Conservation (phyloP, 2,888 invertebrate genomes). For the Agriopis marginaria region DNA sequence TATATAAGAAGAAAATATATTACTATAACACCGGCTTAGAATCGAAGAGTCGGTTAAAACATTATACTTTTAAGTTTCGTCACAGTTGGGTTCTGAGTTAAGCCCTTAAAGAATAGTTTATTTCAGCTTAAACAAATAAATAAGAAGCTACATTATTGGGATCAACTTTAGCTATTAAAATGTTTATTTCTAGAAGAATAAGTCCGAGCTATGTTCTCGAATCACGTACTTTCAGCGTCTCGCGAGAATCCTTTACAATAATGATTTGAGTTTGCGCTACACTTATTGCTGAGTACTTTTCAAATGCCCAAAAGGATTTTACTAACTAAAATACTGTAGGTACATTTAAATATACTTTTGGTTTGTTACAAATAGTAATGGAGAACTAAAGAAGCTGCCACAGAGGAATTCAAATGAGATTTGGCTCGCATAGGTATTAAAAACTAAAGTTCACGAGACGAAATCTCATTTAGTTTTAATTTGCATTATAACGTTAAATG, state of each 20-base stretch:
- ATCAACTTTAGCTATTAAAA: conserved; percentile 40
- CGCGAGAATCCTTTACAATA: conserved; percentile 29
- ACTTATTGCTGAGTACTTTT: conserved; percentile 14
- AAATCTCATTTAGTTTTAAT: no score
- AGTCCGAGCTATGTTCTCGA: conserved; percentile 30
- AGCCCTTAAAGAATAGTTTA: not conserved
- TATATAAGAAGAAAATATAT: no score
- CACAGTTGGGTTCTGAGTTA: no score
- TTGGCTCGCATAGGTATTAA: no score
- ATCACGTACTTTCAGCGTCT: conserved; percentile 28
- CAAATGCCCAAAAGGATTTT: conserved; percentile 11
- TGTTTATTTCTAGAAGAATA: conserved; percentile 34
- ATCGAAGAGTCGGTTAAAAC: no score
- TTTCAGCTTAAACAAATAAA: conserved; percentile 2
- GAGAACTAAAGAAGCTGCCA: not conserved
- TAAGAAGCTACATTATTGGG: conserved; percentile 1
- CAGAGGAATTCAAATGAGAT: not conserved
- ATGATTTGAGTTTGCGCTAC: conserved; percentile 22
- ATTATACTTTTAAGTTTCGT: no score
- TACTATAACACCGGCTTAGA: no score
- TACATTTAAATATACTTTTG: not conserved
- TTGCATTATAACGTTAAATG: no score
- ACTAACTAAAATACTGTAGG: not conserved
- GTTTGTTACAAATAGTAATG: not conserved
- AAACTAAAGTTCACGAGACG: no score